Evolutionary conservation across 2,797 vertebrate species (phyloP).

Genomic region (Amblyopsis hoosieri): DNA sequence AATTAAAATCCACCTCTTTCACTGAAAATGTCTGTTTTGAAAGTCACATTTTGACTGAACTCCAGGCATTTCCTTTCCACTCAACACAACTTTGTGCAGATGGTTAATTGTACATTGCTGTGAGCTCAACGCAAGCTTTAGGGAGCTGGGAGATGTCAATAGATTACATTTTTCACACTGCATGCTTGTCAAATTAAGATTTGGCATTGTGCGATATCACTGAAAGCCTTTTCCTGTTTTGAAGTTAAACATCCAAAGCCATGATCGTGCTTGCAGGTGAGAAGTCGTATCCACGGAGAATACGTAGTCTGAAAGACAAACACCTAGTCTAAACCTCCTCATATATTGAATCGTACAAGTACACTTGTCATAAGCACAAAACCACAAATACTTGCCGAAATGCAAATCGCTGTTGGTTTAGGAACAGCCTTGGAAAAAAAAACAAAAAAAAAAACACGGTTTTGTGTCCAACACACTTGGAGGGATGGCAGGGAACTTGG

Average conservation of each 20-base stretch:
- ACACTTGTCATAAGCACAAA: constrained; percentile 14
- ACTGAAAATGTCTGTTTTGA: not conserved
- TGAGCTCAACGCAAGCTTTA: constrained; percentile 6
- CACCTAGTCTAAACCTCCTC: constrained; percentile 42
- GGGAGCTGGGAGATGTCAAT: constrained; percentile 22
- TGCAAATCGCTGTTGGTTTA: not conserved
- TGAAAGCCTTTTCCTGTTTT: constrained; percentile 53
- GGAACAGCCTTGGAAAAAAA: not conserved
- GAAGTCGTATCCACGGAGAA: constrained; percentile 39
- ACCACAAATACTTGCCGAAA: no score
- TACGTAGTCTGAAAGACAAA: constrained; percentile 30
- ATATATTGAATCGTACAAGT: constrained; percentile 22
- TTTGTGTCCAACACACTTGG: constrained; percentile 42
- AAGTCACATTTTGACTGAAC: not conserved
- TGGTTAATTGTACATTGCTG: constrained; percentile 17
- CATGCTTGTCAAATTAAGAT: constrained; percentile 39
- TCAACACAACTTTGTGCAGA: constrained; percentile 22
- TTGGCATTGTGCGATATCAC: constrained; percentile 35
- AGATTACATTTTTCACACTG: constrained; percentile 26
- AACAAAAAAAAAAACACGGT: constrained; percentile 21
- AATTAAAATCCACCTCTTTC: not conserved
- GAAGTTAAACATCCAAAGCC: constrained; percentile 31
- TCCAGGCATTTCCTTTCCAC: constrained; percentile 16
- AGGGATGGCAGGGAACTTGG: constrained; percentile 48
- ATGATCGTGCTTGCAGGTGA: constrained; percentile 6